Conservation (phyloP, 2,888 invertebrate species). For the Melanophora roralis region DNA sequence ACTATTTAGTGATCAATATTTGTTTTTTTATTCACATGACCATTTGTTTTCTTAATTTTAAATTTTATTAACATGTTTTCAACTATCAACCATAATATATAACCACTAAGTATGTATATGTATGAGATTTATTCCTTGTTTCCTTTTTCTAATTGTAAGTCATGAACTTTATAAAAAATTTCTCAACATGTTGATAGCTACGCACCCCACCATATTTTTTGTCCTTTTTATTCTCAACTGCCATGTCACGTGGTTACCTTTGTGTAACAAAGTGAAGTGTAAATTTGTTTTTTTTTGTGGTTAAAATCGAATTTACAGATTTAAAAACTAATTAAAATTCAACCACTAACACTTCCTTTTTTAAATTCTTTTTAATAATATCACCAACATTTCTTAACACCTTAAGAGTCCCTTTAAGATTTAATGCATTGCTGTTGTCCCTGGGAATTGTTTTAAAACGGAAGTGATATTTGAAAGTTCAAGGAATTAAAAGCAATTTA, state of each 20-base stretch:
- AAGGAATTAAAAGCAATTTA: constrained; percentile 43
- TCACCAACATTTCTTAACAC: background rate
- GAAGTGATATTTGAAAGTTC: constrained; percentile 45
- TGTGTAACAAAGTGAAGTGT: constrained; percentile 12
- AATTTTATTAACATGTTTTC: no score
- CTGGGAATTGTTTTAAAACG: constrained; percentile 13
- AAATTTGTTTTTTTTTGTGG: constrained; percentile 13
- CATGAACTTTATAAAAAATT: no score
- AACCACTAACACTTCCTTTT: constrained; percentile 46
- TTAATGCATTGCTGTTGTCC: background rate
- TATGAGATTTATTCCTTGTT: no score
- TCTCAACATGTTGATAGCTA: no score
- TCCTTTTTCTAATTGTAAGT: no score
- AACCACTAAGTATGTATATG: no score
- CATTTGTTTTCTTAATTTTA: no score
- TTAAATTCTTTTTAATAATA: constrained; percentile 8
- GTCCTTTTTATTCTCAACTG: background rate
- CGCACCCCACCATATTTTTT: no score
- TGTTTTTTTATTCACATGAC: no score
- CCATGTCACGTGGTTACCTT: background rate
- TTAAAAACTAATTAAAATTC: constrained; percentile 56
- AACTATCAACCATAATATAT: no score
- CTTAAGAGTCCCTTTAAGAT: constrained; percentile 27
- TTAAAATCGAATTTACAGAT: constrained; percentile 13
- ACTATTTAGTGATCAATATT: no score